Percentiles rank a stretch among this genome's conserved stretches.
phyloP scores from a whole-genome alignment of 1,140 invertebrate genomes.

The Ruditapes philippinarum region DNA sequence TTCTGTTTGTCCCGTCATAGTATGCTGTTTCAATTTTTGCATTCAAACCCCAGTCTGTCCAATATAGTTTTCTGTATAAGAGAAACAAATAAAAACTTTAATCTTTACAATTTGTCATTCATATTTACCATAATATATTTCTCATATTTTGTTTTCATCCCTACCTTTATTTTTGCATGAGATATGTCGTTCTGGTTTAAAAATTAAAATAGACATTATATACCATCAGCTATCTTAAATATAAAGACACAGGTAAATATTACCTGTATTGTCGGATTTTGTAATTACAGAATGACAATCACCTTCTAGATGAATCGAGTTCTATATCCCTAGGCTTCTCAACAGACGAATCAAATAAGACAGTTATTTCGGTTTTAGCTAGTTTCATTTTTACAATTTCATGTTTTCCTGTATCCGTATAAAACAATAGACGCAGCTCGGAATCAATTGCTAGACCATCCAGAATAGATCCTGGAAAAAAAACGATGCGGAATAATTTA shows the following conservation, averaged over 20 bases:
- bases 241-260: too few relatives aligned
- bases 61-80: slow-evolving; percentile 90
- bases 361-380: slow-evolving; percentile 88
- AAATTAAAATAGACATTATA: too few relatives aligned
- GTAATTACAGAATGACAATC: too few relatives aligned
- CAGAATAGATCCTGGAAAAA: slow-evolving; percentile 73
- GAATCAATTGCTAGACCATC: slow-evolving; percentile 80
- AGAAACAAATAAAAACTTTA: too few relatives aligned
- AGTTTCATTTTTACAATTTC: slow-evolving; percentile 73
- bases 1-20: slow-evolving; percentile 93
- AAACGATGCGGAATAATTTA: too few relatives aligned
- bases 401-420: slow-evolving; percentile 80
- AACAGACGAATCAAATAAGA: slow-evolving; percentile 93
- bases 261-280: too few relatives aligned
- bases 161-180: too few relatives aligned
- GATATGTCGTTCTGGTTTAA: too few relatives aligned
- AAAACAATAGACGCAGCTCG: slow-evolving; percentile 74
- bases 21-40: slow-evolving; percentile 97
- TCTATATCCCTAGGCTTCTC: slow-evolving; percentile 98
- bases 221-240: too few relatives aligned
- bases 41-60: slow-evolving; percentile 99
- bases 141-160: too few relatives aligned
- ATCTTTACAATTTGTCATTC: too few relatives aligned
- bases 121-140: too few relatives aligned
- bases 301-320: slow-evolving; percentile 91